Evolutionary conservation across 2,888 invertebrate species (phyloP).

Genomic region (Phengaris arion): DNA sequence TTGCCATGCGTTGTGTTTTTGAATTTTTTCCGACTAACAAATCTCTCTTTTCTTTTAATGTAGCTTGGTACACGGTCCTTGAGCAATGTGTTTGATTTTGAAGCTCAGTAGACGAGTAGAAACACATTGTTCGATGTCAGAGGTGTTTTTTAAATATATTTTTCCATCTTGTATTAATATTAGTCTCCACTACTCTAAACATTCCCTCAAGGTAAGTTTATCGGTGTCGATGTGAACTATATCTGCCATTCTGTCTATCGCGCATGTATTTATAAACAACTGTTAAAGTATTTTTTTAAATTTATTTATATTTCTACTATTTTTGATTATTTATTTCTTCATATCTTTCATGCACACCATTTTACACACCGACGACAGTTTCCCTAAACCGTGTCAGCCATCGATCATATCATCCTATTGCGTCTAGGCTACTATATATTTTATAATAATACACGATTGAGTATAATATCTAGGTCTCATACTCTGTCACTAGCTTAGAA

Average conservation of each 20-base stretch:
- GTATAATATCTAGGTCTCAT: constrained; percentile 62
- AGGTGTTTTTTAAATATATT: constrained; percentile 41
- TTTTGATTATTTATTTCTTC: constrained; percentile 61
- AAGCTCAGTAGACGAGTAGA: constrained; percentile 34
- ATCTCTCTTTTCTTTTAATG: constrained; percentile 60
- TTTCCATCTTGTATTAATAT: constrained; percentile 34
- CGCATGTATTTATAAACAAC: constrained; percentile 59
- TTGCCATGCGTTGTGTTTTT: constrained; percentile 74
- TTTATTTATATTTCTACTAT: constrained; percentile 55
- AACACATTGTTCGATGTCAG: constrained; percentile 68
- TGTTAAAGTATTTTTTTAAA: constrained; percentile 49
- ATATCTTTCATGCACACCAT: constrained; percentile 70
- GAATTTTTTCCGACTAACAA: constrained; percentile 61
- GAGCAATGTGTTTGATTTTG: constrained; percentile 60
- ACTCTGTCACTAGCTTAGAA: constrained; percentile 67
- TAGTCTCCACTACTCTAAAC: constrained; percentile 31
- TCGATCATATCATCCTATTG: constrained; percentile 47
- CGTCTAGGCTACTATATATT: constrained; percentile 43
- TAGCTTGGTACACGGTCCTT: constrained; percentile 68
- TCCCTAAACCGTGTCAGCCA: constrained; percentile 51
- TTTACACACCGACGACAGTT: constrained; percentile 52
- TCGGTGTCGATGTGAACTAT: constrained; percentile 60
- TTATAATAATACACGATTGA: constrained; percentile 46
- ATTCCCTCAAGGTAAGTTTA: constrained; percentile 62
- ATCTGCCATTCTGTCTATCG: constrained; percentile 59